Base-by-base conservation (phyloP, 2,888 invertebrate species). In the Lasioglossum lativentre region DNA sequence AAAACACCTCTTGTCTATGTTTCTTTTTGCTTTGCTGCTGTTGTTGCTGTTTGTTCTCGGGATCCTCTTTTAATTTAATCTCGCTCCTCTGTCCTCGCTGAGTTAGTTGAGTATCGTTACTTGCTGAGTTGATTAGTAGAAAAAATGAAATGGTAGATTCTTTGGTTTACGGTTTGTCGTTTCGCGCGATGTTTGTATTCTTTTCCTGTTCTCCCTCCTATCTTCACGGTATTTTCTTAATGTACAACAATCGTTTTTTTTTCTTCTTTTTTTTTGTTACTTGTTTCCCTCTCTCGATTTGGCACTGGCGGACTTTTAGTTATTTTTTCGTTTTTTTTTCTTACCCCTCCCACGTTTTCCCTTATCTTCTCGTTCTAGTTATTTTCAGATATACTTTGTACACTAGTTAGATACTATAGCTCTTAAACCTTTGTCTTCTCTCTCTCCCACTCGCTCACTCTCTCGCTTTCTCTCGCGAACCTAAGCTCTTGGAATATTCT, bases 291-390 rank as follows among this genome's bases (percentile, higher is more conserved):
- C 87, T 91, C 87, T 91, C 89, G 93, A 94, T 95, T 95, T 95
- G 95, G 95, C 95, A 95, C 95, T 95, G 95, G 92, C 94, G 95
- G 95, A 95, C 92, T 94, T 92, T 92, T 88, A 78, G 82, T 82
- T 83, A 77, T 83, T 83, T 73, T 63, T 89, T 91, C 88, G 78
- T 85, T 87, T 91, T 86, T 85, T 30, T 83, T 82, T 89, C 88
- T 85, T 45, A 52, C 52, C 52, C 52, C 8, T 70, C 4, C n/a
- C 68, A 83, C 82, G 66, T 90, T 34, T 72, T 70, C 23, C 14
- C 68, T 56, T 45, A 30, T 75, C 56, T 47, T 42, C 4, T 42
- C 5, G 89, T 78, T 76, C 59, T 88, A 87, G 45, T 38, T 76
- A 66, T 86, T 90, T 92, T 93, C 92, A 91, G 93, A 94, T 94